Evolutionary conservation across 1,140 invertebrate species (phyloP).

Genomic region (Brachionus plicatilis): DNA sequence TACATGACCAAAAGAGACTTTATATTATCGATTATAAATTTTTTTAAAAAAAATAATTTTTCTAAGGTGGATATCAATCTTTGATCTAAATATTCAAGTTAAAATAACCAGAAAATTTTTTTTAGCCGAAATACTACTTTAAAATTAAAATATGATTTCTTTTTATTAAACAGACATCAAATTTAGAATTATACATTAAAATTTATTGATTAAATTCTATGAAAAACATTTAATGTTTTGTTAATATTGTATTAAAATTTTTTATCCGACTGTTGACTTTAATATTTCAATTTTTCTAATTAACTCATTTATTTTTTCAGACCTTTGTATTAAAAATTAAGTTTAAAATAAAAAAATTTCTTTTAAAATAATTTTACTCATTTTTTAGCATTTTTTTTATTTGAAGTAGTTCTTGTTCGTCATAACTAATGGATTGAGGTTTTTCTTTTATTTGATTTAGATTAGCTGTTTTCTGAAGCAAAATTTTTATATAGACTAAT

Average conservation of each 20-base stretch:
- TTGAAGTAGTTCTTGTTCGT: neutral
- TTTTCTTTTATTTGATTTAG: neutral
- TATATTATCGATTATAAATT: no score
- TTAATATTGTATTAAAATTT: neutral
- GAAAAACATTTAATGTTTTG: no score
- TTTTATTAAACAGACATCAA: no score
- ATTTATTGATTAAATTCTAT: no score
- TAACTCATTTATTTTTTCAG: conserved; percentile 23
- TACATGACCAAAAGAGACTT: no score
- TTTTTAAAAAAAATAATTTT: no score
- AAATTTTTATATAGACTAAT: neutral
- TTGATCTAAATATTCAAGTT: no score
- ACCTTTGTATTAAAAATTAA: neutral
- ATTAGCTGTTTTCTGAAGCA: neutral
- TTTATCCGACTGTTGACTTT: neutral
- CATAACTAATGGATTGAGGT: neutral
- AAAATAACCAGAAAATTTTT: no score
- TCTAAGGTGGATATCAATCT: no score
- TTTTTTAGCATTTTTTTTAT: conserved; percentile 3
- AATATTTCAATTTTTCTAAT: neutral
- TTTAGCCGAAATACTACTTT: no score
- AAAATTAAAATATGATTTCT: no score
- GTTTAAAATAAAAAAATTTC: neutral
- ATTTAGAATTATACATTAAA: no score
- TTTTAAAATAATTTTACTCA: neutral